phyloP scores from a whole-genome alignment of 2,797 vertebrate genomes.

The Glossophaga mutica region DNA sequence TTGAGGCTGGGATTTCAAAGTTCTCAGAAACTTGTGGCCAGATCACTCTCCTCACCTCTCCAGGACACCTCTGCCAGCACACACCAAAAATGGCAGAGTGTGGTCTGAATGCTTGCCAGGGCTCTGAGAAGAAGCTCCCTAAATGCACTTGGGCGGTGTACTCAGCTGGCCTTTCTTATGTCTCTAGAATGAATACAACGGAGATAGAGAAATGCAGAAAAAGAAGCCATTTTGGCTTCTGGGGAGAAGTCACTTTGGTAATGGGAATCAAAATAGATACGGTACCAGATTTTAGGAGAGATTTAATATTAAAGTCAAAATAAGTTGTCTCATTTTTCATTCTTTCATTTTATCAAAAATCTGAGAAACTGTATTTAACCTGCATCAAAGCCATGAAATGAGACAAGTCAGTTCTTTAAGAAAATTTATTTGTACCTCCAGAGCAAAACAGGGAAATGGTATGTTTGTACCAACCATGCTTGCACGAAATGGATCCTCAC shows the following conservation, averaged over 20 bases:
- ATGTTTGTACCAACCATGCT: constrained; percentile 1
- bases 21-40: neutral
- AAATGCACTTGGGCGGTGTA: neutral
- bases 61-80: neutral
- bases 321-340: neutral
- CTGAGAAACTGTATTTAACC: constrained; percentile 6
- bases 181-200: neutral
- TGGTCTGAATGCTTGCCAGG: neutral
- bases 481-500: neutral
- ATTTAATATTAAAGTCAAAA: neutral
- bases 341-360: constrained; percentile 21
- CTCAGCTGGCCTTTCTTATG: neutral
- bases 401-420: constrained; percentile 45
- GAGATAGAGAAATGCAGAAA: neutral
- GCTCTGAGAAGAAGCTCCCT: neutral
- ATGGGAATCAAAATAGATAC: neutral
- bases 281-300: neutral
- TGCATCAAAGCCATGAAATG: constrained; percentile 33
- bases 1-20: neutral
- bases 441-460: neutral
- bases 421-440: constrained; percentile 66
- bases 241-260: neutral
- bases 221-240: neutral
- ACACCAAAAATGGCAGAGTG: neutral
- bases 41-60: neutral